Conservation (phyloP, 2,888 invertebrate species). For the Conops quadrifasciatus region DNA sequence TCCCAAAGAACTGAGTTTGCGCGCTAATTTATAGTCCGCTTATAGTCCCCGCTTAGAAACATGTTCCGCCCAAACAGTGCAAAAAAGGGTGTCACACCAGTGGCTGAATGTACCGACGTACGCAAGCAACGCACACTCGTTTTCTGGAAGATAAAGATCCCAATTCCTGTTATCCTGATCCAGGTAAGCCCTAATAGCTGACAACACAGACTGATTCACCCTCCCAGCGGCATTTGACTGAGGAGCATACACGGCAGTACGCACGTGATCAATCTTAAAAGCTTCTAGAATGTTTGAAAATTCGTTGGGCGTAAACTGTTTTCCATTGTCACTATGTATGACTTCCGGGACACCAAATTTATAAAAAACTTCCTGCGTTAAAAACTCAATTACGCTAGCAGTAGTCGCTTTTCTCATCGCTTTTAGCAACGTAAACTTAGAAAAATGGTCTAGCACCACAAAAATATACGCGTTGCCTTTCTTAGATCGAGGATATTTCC, state of each 20-base stretch:
- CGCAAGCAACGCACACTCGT: conserved; percentile 6
- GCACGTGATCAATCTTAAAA: neutral
- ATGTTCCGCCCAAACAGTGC: conserved; percentile 2
- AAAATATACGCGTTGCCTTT: neutral
- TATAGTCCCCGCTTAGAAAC: neutral
- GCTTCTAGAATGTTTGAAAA: neutral
- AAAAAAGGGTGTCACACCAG: conserved; percentile 2
- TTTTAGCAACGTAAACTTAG: neutral
- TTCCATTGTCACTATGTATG: conserved; percentile 3
- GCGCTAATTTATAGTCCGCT: neutral
- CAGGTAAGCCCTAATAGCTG: conserved; percentile 6
- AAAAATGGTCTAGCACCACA: neutral
- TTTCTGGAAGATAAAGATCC: conserved; percentile 6
- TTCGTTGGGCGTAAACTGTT: neutral
- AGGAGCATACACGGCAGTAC: neutral
- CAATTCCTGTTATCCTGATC: conserved; percentile 4
- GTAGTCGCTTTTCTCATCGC: neutral
- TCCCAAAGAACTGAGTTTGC: neutral
- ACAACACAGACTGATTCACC: neutral
- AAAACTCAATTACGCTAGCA: neutral
- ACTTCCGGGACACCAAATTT: neutral
- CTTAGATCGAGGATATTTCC: neutral
- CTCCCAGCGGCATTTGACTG: neutral
- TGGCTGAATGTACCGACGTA: neutral
- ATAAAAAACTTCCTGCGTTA: neutral